Evolutionary conservation across 2,113 vertebrate species (phyloP).

Genomic region (Emydura subglobosa): DNA sequence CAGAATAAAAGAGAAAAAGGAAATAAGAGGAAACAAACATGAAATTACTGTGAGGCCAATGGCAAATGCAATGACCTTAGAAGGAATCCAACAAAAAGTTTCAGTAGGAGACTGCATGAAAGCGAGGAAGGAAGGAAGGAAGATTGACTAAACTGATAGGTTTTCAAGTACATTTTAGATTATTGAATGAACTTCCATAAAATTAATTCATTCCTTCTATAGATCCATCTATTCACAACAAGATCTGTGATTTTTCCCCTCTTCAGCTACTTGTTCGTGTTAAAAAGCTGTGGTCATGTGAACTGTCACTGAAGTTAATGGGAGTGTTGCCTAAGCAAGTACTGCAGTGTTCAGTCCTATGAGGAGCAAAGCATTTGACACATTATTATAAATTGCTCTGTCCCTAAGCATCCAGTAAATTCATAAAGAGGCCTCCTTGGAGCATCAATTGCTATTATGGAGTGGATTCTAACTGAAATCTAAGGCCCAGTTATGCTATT

Average conservation of each 20-base stretch:
- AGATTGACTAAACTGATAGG: rapidly evolving
- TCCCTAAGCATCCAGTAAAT: neutral
- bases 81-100: neutral
- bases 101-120: neutral
- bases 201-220: neutral
- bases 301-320: neutral
- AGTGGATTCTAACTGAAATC: neutral
- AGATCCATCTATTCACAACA: neutral
- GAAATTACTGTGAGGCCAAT: neutral
- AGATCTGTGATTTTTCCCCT: neutral
- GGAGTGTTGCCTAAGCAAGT: neutral
- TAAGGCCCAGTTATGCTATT: neutral
- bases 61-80: neutral
- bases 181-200: neutral
- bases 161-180: neutral
- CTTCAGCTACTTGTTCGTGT: neutral
- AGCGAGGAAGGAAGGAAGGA: neutral
- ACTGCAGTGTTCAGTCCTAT: neutral
- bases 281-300: neutral
- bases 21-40: neutral
- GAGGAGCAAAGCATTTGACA: neutral
- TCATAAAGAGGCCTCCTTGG: neutral
- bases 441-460: neutral
- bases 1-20: neutral
- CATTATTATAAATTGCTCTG: neutral